phyloP scores from a whole-genome alignment of 2,113 vertebrate species.

The Notarius lentiginosus region DNA sequence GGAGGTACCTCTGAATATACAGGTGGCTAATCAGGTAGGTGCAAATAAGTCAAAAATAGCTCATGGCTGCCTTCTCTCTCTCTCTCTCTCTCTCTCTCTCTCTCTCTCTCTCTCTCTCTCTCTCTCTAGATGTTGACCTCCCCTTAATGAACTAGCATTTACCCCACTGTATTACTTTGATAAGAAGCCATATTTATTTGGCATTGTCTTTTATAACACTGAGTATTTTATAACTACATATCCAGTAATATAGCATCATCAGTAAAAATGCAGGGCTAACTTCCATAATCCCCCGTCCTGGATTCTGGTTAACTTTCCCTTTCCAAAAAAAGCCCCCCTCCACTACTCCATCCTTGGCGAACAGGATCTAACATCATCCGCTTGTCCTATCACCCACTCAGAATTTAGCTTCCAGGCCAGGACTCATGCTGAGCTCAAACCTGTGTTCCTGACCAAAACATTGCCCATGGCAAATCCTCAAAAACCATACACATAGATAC shows the following conservation, averaged over 20 bases:
- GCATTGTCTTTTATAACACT: neutral
- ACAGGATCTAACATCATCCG: slow-evolving; percentile 39
- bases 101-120: neutral
- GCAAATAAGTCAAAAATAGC: slow-evolving; percentile 1
- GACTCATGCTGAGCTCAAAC: slow-evolving; percentile 48
- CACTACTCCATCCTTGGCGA: slow-evolving; percentile 21
- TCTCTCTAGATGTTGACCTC: neutral
- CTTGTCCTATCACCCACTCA: slow-evolving; percentile 35
- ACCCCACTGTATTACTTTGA: slow-evolving; percentile 13
- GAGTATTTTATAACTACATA: neutral
- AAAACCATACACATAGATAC: neutral
- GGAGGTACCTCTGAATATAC: slow-evolving; percentile 79
- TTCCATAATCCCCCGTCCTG: slow-evolving; percentile 56
- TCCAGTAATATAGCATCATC: slow-evolving; percentile 17
- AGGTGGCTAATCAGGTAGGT: slow-evolving; percentile 82
- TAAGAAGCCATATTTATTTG: neutral
- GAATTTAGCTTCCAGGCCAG: slow-evolving; percentile 32
- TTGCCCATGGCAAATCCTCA: slow-evolving; percentile 14
- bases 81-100: slow-evolving; percentile 8
- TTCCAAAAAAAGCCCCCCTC: slow-evolving; percentile 57
- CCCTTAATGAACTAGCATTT: neutral
- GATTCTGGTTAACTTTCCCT: slow-evolving; percentile 33
- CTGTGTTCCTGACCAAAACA: slow-evolving; percentile 41
- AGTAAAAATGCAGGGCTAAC: slow-evolving; percentile 1
- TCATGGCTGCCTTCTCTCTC: neutral